phyloP scores from a whole-genome alignment of 2,888 invertebrate species.

The Agriopis leucophaearia region DNA sequence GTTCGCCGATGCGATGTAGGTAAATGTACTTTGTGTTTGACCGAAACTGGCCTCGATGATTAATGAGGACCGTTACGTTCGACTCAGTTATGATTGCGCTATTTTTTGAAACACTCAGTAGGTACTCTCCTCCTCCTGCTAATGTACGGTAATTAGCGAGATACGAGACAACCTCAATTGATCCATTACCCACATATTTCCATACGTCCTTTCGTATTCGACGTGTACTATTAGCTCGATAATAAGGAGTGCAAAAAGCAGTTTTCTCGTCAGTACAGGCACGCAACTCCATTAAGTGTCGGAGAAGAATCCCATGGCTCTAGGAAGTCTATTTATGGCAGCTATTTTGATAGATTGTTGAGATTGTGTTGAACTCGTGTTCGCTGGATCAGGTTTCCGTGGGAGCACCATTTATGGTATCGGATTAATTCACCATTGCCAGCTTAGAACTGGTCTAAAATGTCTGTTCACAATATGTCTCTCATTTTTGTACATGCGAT shows the following conservation, averaged over 20 bases:
- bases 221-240: constrained; percentile 29
- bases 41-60: constrained; percentile 81
- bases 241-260: constrained; percentile 40
- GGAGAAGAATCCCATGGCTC: constrained; percentile 63
- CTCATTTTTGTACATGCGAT: constrained; percentile 18
- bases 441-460: constrained; percentile 55
- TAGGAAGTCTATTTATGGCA: constrained; percentile 82
- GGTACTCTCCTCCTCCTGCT: constrained; percentile 55
- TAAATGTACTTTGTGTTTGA: constrained; percentile 68
- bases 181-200: constrained; percentile 33
- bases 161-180: constrained; percentile 48
- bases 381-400: constrained; percentile 78
- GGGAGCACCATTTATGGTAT: constrained; percentile 76
- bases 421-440: constrained; percentile 77
- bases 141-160: constrained; percentile 60
- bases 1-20: constrained; percentile 60
- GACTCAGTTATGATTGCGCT: constrained; percentile 79
- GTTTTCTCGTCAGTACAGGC: constrained; percentile 41
- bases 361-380: constrained; percentile 69
- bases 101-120: constrained; percentile 68
- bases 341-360: constrained; percentile 76
- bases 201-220: constrained; percentile 34
- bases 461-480: constrained; percentile 34
- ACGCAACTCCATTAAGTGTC: constrained; percentile 50
- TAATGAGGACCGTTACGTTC: constrained; percentile 82